Conservation (phyloP, 1,140 invertebrate genomes). For the Panonychus citri region DNA sequence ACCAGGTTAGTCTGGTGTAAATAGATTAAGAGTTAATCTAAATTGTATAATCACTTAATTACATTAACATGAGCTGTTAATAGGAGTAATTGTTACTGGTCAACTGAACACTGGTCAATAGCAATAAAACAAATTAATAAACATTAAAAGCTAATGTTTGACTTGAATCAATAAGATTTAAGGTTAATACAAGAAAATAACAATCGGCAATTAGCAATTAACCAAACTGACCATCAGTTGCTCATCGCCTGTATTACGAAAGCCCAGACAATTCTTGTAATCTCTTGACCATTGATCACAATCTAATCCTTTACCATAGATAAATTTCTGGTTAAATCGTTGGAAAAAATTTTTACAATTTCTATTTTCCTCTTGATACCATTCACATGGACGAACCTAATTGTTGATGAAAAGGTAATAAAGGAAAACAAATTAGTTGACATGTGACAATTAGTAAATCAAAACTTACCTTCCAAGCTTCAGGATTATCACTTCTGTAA, state of each 20-base stretch:
- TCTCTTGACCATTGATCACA: slow-evolving; percentile 54
- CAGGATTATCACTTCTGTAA: background rate
- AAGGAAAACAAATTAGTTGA: background rate
- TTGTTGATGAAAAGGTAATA: background rate
- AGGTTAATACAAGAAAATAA: no score
- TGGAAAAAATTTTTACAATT: slow-evolving; percentile 38
- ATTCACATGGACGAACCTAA: slow-evolving; percentile 32
- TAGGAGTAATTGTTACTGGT: no score
- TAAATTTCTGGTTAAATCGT: slow-evolving; percentile 63
- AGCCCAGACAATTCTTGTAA: slow-evolving; percentile 44
- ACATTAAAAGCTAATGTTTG: no score
- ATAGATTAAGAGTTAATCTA: no score
- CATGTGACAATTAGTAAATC: background rate
- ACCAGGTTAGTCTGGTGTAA: no score
- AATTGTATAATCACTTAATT: no score
- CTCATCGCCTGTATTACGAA: slow-evolving; percentile 22
- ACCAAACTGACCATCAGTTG: background rate
- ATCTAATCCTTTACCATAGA: slow-evolving; percentile 41
- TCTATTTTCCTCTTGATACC: slow-evolving; percentile 50
- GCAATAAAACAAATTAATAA: no score
- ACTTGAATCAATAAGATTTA: no score
- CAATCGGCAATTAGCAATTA: no score
- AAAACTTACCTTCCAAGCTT: background rate
- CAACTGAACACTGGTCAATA: no score
- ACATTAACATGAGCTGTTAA: no score